phyloP scores from a whole-genome alignment of 2,888 invertebrate species.

The Andrena praecox region DNA sequence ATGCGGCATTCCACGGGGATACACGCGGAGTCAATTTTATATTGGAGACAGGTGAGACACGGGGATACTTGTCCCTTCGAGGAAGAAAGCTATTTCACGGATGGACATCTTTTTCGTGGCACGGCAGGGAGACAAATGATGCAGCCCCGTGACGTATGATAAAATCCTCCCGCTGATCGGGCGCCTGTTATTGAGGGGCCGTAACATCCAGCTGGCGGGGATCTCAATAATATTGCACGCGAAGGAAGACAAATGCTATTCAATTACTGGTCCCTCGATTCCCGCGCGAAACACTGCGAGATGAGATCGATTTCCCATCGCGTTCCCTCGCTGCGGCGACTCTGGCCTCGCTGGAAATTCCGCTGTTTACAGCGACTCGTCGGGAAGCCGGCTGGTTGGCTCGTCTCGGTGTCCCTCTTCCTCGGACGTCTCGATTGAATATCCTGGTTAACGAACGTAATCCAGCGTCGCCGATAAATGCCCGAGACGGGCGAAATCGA shows the following conservation, averaged over 20 bases:
- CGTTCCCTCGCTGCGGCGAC: neutral
- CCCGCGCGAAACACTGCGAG: slow-evolving; percentile 12
- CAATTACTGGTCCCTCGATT: slow-evolving; percentile 2
- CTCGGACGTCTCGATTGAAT: slow-evolving; percentile 17
- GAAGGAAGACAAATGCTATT: slow-evolving; percentile 18
- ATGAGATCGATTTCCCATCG: slow-evolving; percentile 14
- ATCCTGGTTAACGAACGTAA: slow-evolving; percentile 47
- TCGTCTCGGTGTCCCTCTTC: neutral
- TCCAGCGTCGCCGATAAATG: slow-evolving; percentile 23
- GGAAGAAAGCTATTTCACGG: slow-evolving; percentile 21
- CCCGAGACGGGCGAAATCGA: slow-evolving; percentile 2
- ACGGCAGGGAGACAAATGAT: slow-evolving; percentile 20
- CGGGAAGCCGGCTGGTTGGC: slow-evolving; percentile 13
- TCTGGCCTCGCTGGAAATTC: slow-evolving; percentile 5
- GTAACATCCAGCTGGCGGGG: neutral
- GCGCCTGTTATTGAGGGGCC: neutral
- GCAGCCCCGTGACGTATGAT: neutral
- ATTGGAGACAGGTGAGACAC: slow-evolving; percentile 33
- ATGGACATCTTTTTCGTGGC: slow-evolving; percentile 8
- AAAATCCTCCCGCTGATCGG: neutral
- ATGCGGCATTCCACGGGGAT: neutral
- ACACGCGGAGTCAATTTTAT: slow-evolving; percentile 22
- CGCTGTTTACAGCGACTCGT: slow-evolving; percentile 35
- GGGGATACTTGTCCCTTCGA: neutral
- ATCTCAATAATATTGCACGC: neutral